These are phyloP conservation scores for Drosophila nigromelanica DNA, from an alignment of 1,140 invertebrate species.

Conservation along the genomic window DNA sequence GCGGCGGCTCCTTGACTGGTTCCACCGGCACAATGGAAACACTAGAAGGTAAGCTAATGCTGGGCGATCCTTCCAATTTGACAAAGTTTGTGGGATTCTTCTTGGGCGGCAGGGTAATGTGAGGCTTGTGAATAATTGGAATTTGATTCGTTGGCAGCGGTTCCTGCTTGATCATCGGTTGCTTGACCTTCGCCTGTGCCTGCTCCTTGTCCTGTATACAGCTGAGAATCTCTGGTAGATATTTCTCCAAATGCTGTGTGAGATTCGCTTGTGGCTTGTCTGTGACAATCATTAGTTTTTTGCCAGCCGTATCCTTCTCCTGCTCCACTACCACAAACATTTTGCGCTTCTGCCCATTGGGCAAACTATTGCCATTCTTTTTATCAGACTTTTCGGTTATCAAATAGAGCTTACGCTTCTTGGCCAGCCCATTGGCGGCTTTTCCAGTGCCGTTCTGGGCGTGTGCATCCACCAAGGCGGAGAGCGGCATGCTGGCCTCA, in stretches of 20 bases:
- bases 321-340: conserved; percentile 80
- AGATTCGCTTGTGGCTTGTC: conserved; percentile 67
- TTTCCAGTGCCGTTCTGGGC: conserved; percentile 11
- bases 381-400: conserved; percentile 73
- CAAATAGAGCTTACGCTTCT: conserved; percentile 72
- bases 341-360: conserved; percentile 69
- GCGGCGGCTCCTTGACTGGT: conserved; percentile 13
- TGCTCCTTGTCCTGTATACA: conserved; percentile 72
- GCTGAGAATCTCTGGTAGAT: conserved; percentile 71
- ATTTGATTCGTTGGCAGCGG: conserved; percentile 5
- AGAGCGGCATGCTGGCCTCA: conserved; percentile 54
- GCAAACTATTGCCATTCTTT: conserved; percentile 24
- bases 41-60: conserved; percentile 26
- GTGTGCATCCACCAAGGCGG: conserved; percentile 35
- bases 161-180: conserved; percentile 20
- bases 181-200: conserved; percentile 18
- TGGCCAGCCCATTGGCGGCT: conserved; percentile 26
- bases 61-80: conserved; percentile 38
- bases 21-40: conserved; percentile 26
- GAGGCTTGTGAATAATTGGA: conserved; percentile 38
- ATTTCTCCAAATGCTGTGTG: conserved; percentile 75
- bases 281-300: conserved; percentile 74
- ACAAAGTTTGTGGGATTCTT: conserved; percentile 78
- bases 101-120: conserved; percentile 77
- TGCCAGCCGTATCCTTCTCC: conserved; percentile 56